These are phyloP conservation scores for Orthonevra nobilis DNA, from an alignment of 2,888 invertebrate genomes.

Conservation along the genomic window DNA sequence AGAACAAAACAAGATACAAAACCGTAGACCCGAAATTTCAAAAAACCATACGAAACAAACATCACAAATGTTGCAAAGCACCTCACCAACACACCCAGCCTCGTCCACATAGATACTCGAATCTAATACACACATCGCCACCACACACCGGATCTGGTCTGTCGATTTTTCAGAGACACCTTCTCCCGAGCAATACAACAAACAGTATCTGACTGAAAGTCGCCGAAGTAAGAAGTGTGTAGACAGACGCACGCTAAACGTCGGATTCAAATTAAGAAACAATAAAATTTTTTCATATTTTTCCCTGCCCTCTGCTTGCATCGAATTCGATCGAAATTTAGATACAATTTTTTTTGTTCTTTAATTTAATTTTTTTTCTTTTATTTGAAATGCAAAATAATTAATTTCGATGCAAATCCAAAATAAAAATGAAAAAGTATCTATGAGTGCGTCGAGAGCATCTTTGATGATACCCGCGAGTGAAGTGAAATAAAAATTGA, in stretches of 20 bases:
- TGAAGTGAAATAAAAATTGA: constrained; percentile 22
- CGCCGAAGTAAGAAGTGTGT: constrained; percentile 71
- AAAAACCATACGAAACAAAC: constrained; percentile 39
- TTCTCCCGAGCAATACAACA: constrained; percentile 65
- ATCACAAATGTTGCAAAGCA: constrained; percentile 49
- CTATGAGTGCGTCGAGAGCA: constrained; percentile 25
- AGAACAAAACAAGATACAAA: background rate
- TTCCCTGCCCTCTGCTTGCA: constrained; percentile 1
- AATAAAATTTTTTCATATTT: constrained; percentile 3
- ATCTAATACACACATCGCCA: constrained; percentile 36
- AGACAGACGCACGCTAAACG: constrained; percentile 49
- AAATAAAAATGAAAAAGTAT: background rate
- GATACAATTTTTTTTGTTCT: background rate
- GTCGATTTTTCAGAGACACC: constrained; percentile 56
- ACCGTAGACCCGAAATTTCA: constrained; percentile 16
- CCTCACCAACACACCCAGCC: constrained; percentile 5
- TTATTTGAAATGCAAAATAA: background rate
- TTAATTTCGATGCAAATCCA: no score
- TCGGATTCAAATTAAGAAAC: constrained; percentile 61
- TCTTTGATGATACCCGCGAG: constrained; percentile 33
- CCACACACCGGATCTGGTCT: constrained; percentile 51
- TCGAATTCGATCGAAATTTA: constrained; percentile 16
- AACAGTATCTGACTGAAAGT: constrained; percentile 74
- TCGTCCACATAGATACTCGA: constrained; percentile 27
- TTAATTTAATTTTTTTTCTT: background rate